phyloP scores from a whole-genome alignment of 2,113 vertebrate genomes.

The Australoheros scitulus region DNA sequence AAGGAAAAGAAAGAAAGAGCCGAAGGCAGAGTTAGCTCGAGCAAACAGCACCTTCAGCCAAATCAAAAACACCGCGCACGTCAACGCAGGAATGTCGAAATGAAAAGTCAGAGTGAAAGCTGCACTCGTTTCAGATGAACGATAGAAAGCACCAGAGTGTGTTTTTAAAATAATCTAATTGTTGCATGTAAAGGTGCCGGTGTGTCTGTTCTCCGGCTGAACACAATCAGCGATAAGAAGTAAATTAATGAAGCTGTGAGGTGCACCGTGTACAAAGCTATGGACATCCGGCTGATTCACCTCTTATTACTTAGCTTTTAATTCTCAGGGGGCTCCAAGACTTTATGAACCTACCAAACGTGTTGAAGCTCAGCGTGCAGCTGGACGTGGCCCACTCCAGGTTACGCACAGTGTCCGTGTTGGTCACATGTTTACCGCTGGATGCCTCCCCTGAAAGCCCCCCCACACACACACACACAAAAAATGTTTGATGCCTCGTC shows the following conservation, averaged over 20 bases:
- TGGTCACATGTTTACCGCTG: conserved; percentile 88
- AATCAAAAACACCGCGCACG: not conserved
- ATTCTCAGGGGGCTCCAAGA: too few species aligned
- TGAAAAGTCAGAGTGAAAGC: not conserved
- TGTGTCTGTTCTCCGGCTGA: too few species aligned
- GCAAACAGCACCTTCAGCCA: not conserved
- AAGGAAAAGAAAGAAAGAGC: not conserved
- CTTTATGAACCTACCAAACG: conserved; percentile 80
- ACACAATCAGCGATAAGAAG: too few species aligned
- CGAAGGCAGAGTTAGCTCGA: not conserved
- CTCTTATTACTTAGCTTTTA: too few species aligned
- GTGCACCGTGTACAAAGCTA: too few species aligned
- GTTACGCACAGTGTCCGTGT: conserved; percentile 82
- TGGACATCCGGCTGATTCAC: too few species aligned
- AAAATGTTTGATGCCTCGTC: not conserved
- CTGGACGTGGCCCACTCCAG: conserved; percentile 85
- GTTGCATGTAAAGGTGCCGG: too few species aligned
- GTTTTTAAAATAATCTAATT: too few species aligned
- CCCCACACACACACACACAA: too few species aligned
- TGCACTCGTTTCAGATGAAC: not conserved
- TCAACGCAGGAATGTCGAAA: not conserved
- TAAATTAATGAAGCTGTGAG: too few species aligned
- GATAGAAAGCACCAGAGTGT: too few species aligned
- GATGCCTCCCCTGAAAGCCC: conserved; percentile 80
- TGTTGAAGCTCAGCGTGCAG: conserved; percentile 86